Evolutionary conservation across 2,888 invertebrate genomes (phyloP), one percentile per base, ranked within the genome.

Genomic region (Mythimna pallens): DNA sequence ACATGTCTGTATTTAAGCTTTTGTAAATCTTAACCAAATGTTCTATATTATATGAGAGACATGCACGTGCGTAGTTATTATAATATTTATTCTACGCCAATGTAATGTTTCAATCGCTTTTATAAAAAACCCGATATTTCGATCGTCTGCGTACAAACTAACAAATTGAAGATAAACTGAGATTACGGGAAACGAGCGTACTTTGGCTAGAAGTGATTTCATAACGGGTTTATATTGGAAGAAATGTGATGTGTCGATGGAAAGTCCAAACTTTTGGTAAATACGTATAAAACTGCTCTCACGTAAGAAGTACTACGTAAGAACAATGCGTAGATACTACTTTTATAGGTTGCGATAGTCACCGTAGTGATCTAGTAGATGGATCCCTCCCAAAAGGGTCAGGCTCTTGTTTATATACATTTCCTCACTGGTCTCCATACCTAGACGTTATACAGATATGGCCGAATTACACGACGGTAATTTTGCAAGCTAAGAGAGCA

Each of bases 31-130:
- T 59, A 76, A 65, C 65, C 63, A 67, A 79, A 65, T 61, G 65
- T 52, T 61, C 6, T 57, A 70, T 52, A 66, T 67, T 70, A 34
- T 30, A 36, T n/a, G 14, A 43, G 20, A 65, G 34, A 58, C 58
- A 58, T 47, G 25, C 57, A 40, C 55, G 59, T 70, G 66, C 43
- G 58, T 57, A 50, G 36, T 61, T 76, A 54, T 70, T 65, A 54
- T 57, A 54, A 79, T 76, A 81, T 79, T 79, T 71, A 81, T 65
- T 50, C 81, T 50, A 40, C 52, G 25, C 22, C 30, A 14, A 63
- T 68, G 52, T 52, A n/a, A 65, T 68, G 36, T 40, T 80, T 34
- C 54, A 65, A 69, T 62, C 58, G 55, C 12, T 66, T 74, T 58
- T 47, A 57, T 68, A 36, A 70, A 65, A 65, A 66, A 22, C 25